phyloP scores from a whole-genome alignment of 2,797 vertebrate species.

The Apogon talboti region DNA sequence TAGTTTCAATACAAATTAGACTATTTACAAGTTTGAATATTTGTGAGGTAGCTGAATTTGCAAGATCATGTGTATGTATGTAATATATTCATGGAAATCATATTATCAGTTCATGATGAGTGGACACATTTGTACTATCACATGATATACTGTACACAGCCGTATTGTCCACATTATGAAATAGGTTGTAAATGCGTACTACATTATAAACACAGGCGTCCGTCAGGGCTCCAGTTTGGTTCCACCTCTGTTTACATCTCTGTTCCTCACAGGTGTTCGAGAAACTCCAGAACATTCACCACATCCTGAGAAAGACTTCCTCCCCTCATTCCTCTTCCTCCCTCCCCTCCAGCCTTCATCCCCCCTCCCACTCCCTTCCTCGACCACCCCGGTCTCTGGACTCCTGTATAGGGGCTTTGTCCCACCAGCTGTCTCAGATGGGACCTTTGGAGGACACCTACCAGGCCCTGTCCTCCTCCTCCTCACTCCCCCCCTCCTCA shows the following conservation, averaged over 20 bases:
- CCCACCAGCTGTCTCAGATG: conserved; percentile 62
- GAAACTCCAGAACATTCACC: conserved; percentile 60
- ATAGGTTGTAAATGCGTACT: too few relatives aligned
- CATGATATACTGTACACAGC: too few relatives aligned
- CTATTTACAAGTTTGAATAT: too few relatives aligned
- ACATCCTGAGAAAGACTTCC: conserved; percentile 9
- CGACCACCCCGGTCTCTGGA: conserved; percentile 34
- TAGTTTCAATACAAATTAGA: too few relatives aligned
- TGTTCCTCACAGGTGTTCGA: conserved; percentile 72
- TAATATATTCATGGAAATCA: too few relatives aligned
- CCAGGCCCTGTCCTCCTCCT: conserved; percentile 41
- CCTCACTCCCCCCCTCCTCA: conserved; percentile 15
- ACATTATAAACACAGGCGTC: neutral
- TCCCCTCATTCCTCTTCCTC: conserved; percentile 19
- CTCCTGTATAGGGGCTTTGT: conserved; percentile 54
- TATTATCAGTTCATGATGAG: too few relatives aligned
- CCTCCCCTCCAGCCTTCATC: conserved; percentile 8
- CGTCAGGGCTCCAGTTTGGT: conserved; percentile 14
- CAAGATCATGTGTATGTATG: too few relatives aligned
- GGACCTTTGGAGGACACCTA: conserved; percentile 74
- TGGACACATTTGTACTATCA: too few relatives aligned
- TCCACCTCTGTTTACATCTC: neutral
- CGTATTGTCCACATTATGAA: too few relatives aligned
- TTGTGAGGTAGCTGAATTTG: too few relatives aligned
- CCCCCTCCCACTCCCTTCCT: conserved; percentile 3